Evolutionary conservation across 2,797 vertebrate genomes (phyloP), one percentile per base, ranked within the genome.

Genomic region (Hyperoplus lanceolatus): DNA sequence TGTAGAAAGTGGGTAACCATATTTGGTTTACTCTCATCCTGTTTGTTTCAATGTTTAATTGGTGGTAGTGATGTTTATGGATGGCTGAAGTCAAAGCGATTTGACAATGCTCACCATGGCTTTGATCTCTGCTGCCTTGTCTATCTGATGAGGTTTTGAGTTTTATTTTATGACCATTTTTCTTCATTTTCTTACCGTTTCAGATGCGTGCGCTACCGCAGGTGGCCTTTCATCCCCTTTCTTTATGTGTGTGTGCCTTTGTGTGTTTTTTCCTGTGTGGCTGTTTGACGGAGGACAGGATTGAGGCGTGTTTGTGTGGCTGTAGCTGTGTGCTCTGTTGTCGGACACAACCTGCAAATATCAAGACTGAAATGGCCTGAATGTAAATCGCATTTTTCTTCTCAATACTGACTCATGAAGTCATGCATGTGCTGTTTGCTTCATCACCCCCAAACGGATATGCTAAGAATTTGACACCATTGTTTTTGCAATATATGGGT

Each of bases 301-400:
- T 81, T 69, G 66, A 79, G 68, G 39, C 46, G 56, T 45, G 58
- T 70, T 43, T 73, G 46, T 72, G 50, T 80, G 69, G 58, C 41
- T 76, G 58, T 57, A 63, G 60, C 60, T 82, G 41, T 49, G 49
- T 80, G 83, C 59, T 80, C 59, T 67, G 70, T 80, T 48, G 7
- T 82, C 72, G 63, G 29, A 6, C 57, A 69, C 54, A 75, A 55
- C 16, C 46, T 81, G 70, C 70, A 88, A 75, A 81, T 82, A 75
- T 70, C 66, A 71, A 85, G 66, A 79, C 57, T 65, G 63, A 84
- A 85, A 89, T 86, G 80, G 79, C 65, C 77, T 90, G 92, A 93
- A 93, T 93, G 91, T 93, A 90, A 84, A 86, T 85, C 69, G 59
- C 43, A 61, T 36, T 62, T 77, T 71, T 49, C n/a, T 77, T 75